phyloP scores from a whole-genome alignment of 2,113 vertebrate species.

The Melanostigma gelatinosum region DNA sequence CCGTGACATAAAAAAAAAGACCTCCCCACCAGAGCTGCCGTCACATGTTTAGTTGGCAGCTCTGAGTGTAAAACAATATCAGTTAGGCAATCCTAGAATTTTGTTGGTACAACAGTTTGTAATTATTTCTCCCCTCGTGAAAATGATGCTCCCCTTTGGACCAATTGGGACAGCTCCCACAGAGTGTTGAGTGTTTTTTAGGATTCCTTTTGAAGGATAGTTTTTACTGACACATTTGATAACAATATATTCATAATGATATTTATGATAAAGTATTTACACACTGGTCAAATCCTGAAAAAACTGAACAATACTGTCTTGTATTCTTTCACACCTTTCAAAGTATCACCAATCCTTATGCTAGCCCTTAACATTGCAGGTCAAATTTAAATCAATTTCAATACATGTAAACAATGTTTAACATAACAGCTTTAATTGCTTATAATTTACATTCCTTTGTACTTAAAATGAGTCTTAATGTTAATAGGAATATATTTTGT shows the following conservation, averaged over 20 bases:
- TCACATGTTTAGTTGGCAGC: constrained; percentile 62
- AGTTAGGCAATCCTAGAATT: neutral
- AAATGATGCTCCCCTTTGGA: neutral
- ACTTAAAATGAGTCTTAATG: neutral
- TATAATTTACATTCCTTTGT: neutral
- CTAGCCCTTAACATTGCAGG: neutral
- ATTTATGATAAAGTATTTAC: neutral
- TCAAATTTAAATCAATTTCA: neutral
- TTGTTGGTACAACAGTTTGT: constrained; percentile 11
- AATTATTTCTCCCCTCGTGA: neutral
- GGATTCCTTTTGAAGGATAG: neutral
- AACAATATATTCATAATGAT: neutral
- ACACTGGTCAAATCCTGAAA: neutral
- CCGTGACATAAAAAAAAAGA: constrained; percentile 50
- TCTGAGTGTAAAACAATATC: constrained; percentile 19
- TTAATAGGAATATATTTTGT: neutral
- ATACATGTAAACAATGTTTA: neutral
- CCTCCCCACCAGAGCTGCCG: constrained; percentile 42
- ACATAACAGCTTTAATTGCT: neutral
- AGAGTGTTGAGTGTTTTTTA: constrained; percentile 16
- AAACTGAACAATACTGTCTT: neutral
- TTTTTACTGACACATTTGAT: neutral
- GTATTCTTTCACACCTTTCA: neutral
- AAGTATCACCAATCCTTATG: neutral
- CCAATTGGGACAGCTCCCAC: neutral